These are phyloP conservation scores for Strigamia transsilvanica DNA, from an alignment of 2,888 invertebrate species.

Conservation along the genomic window DNA sequence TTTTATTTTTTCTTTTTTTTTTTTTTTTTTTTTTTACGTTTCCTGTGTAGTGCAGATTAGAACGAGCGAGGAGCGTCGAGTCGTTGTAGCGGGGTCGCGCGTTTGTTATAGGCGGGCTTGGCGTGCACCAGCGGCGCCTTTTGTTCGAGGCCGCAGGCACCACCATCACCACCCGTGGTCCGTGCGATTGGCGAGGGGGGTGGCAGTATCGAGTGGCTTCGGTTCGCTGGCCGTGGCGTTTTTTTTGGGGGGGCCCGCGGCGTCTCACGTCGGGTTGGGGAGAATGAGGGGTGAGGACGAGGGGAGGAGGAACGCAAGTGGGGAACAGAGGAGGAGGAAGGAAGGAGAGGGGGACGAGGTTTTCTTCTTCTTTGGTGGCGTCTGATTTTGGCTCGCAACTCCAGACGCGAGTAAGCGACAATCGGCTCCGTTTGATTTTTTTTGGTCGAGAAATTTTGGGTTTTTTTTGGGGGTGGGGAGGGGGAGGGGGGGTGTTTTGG, in stretches of 20 bases:
- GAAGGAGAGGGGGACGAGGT: not conserved
- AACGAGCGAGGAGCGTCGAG: constrained; percentile 19
- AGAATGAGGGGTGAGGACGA: not conserved
- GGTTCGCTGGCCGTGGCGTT: constrained; percentile 32
- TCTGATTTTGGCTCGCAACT: constrained; percentile 4
- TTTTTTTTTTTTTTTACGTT: constrained; percentile 20
- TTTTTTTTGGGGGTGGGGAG: not conserved
- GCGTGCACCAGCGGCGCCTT: constrained; percentile 26
- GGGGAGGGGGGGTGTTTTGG: too few relatives aligned
- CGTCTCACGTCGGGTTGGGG: not conserved
- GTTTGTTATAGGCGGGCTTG: constrained; percentile 27
- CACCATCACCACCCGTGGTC: constrained; percentile 40
- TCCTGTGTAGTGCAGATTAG: constrained; percentile 34
- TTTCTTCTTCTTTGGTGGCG: not conserved
- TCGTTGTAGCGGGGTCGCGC: not conserved
- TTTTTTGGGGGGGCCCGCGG: not conserved
- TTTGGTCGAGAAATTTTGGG: not conserved
- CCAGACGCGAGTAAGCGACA: constrained; percentile 15
- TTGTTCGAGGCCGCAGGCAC: constrained; percentile 37
- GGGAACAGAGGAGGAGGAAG: not conserved
- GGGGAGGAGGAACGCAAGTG: not conserved
- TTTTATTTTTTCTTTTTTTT: constrained; percentile 14
- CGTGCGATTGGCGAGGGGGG: constrained; percentile 23
- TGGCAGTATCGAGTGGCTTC: constrained; percentile 18
- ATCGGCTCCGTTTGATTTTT: not conserved